phyloP scores from a whole-genome alignment of 2,113 vertebrate genomes.

The Archilochus colubris region DNA sequence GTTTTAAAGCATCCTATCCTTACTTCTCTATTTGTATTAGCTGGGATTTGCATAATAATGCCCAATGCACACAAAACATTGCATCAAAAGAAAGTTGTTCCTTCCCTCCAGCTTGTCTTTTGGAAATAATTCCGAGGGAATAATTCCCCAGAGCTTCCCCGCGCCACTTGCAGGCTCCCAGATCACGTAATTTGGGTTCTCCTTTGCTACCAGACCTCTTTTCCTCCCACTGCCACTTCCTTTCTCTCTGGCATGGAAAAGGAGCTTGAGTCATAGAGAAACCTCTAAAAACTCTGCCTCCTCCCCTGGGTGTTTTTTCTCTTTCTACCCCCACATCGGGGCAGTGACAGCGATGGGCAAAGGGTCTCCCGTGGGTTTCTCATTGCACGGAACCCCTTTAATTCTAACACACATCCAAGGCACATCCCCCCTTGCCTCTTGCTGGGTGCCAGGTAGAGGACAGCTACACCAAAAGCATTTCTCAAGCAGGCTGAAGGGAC shows the following conservation, averaged over 20 bases:
- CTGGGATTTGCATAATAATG: conserved; percentile 47
- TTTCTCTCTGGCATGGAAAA: background rate
- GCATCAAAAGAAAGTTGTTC: background rate
- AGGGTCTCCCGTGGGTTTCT: background rate
- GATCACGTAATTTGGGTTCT: background rate
- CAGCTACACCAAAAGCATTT: background rate
- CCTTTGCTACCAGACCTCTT: background rate
- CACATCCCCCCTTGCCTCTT: background rate
- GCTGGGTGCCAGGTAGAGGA: rapidly evolving
- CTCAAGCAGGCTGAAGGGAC: background rate
- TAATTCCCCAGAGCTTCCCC: background rate
- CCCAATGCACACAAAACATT: conserved; percentile 21
- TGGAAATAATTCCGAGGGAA: background rate
- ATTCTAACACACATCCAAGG: rapidly evolving
- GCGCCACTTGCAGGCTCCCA: background rate
- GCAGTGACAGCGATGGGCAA: background rate
- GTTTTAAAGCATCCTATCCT: conserved; percentile 3
- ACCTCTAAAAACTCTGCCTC: background rate
- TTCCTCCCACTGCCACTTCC: background rate
- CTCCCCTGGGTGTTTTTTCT: background rate
- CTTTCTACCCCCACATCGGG: background rate
- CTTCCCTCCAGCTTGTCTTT: background rate
- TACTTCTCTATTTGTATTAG: background rate
- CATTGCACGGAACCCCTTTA: rapidly evolving
- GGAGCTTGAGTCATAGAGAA: background rate